Evolutionary conservation across 2,797 vertebrate species (phyloP).

Genomic region (Pseudopleuronectes americanus): DNA sequence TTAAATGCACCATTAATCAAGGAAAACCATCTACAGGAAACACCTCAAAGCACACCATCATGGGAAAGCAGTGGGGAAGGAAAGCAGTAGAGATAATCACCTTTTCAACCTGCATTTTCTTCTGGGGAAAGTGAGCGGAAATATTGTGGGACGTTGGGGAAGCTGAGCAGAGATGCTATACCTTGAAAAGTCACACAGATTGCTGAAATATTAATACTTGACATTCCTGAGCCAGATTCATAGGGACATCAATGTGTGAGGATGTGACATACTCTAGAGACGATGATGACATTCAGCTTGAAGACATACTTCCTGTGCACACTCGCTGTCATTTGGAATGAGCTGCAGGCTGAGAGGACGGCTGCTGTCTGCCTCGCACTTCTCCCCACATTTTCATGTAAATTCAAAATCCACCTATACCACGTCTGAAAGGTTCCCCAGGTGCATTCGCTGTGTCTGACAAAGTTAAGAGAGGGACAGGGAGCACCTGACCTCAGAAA

Average conservation of each 20-base stretch:
- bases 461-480: background rate
- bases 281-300: slow-evolving; percentile 58
- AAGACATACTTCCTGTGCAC: slow-evolving; percentile 58
- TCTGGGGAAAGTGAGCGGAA: background rate
- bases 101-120: slow-evolving; percentile 14
- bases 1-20: slow-evolving; percentile 34
- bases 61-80: background rate
- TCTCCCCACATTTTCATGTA: slow-evolving; percentile 53
- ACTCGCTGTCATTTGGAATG: slow-evolving; percentile 53
- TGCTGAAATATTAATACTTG: slow-evolving; percentile 66
- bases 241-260: slow-evolving; percentile 55
- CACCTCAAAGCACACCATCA: background rate
- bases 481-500: background rate
- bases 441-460: background rate
- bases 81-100: slow-evolving; percentile 21
- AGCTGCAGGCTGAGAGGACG: slow-evolving; percentile 29
- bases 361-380: slow-evolving; percentile 38
- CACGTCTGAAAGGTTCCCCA: slow-evolving; percentile 8
- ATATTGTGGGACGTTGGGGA: slow-evolving; percentile 6
- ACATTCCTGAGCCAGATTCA: slow-evolving; percentile 57
- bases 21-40: slow-evolving; percentile 23
- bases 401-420: slow-evolving; percentile 49
- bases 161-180: slow-evolving; percentile 4
- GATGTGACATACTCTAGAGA: slow-evolving; percentile 56
- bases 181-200: slow-evolving; percentile 27